Conservation (phyloP, 92 coral and sea anemone genomes). For the Parazoanthus atlanticus region DNA sequence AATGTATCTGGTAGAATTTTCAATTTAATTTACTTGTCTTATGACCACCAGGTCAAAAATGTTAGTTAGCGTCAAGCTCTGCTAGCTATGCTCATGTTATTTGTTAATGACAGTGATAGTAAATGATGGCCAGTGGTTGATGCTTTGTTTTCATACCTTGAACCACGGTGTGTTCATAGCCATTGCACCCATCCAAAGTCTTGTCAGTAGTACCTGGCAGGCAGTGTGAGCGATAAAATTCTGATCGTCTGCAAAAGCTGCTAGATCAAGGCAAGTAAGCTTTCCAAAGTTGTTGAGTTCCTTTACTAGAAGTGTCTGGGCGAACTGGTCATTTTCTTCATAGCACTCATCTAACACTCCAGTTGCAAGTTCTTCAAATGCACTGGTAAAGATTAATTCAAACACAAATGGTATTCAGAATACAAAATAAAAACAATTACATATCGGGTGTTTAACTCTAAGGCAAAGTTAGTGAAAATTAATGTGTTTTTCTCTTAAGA, state of each 20-base stretch:
- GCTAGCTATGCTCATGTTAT: background rate
- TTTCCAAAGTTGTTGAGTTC: slow-evolving; percentile 80
- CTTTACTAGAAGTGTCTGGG: slow-evolving; percentile 86
- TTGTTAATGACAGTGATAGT: background rate
- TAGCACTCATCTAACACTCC: slow-evolving; percentile 87
- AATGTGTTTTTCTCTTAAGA: too few species aligned
- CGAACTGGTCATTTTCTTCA: slow-evolving; percentile 77
- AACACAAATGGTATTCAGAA: background rate
- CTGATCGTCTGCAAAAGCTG: slow-evolving; percentile 80
- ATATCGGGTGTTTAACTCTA: background rate
- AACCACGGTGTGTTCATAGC: slow-evolving; percentile 94
- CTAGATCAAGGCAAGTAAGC: slow-evolving; percentile 89
- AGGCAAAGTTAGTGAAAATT: too few species aligned
- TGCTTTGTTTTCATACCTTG: slow-evolving; percentile 64
- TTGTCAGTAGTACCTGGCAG: slow-evolving; percentile 86
- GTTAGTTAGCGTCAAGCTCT: too few species aligned
- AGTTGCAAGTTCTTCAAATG: slow-evolving; percentile 80
- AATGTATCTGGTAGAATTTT: too few species aligned
- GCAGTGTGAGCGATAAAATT: slow-evolving; percentile 91
- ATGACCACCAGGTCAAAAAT: too few species aligned
- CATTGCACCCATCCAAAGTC: slow-evolving; percentile 98
- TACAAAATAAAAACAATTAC: background rate
- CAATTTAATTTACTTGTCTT: too few species aligned
- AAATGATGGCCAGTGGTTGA: background rate
- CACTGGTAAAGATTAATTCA: slow-evolving; percentile 48